These are phyloP conservation scores for Digitonthophagus gazella DNA, from an alignment of 2,888 invertebrate genomes.

Conservation along the genomic window DNA sequence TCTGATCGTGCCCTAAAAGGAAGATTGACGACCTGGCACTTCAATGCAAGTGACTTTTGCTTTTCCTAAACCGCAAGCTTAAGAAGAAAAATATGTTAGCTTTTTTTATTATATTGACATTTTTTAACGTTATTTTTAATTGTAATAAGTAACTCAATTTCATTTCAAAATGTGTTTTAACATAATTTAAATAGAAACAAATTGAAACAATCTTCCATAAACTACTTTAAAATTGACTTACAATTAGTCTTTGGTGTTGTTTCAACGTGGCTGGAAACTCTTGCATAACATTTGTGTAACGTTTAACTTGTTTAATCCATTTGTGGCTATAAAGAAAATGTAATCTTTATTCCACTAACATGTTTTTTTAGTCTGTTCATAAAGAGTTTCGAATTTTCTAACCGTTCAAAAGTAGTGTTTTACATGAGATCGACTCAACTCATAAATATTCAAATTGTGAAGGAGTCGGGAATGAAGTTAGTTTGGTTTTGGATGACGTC, in stretches of 20 bases:
- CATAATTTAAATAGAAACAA: neutral
- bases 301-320: neutral
- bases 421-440: conserved; percentile 19
- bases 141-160: too few relatives aligned
- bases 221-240: neutral
- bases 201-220: neutral
- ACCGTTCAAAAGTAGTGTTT: neutral
- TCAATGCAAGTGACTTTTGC: conserved; percentile 21
- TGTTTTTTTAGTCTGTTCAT: too few relatives aligned
- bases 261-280: neutral
- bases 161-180: neutral
- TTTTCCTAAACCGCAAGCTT: neutral
- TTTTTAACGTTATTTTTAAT: neutral
- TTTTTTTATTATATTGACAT: neutral
- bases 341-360: too few relatives aligned
- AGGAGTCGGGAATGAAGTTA: conserved; percentile 13
- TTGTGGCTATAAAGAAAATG: too few relatives aligned
- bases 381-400: neutral
- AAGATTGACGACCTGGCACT: conserved; percentile 23
- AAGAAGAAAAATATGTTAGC: neutral
- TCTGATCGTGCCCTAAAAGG: conserved; percentile 20
- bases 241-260: neutral
- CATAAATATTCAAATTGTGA: conserved; percentile 26
- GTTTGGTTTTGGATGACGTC: conserved; percentile 16
- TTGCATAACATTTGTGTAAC: neutral